Percentiles rank a stretch among this genome's conserved stretches.
phyloP scores from a whole-genome alignment of 1,140 invertebrate species.

The Meloidogyne floridensis region DNA sequence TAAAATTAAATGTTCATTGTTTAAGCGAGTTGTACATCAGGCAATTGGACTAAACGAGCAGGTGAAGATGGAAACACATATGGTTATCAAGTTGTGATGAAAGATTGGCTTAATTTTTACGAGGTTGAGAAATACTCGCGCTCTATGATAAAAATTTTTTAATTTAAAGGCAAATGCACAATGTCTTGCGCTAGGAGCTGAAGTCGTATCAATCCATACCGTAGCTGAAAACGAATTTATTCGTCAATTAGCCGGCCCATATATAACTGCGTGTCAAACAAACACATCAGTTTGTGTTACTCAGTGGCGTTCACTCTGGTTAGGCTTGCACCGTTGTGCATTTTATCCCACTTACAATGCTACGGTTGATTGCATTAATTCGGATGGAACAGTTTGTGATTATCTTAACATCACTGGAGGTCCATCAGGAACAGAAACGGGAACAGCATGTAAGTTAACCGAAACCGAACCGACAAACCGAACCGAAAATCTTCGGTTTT shows the following conservation, averaged over 20 bases:
- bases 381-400: neutral
- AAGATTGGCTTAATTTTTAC: conserved; percentile 1
- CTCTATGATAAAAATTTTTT: neutral
- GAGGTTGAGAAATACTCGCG: neutral
- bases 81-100: neutral
- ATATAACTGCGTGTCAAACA: neutral
- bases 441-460: neutral
- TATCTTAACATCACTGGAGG: neutral
- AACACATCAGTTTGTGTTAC: neutral
- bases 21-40: neutral
- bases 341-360: neutral
- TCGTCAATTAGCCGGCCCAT: neutral
- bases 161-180: neutral
- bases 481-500: too few relatives aligned
- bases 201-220: neutral
- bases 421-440: neutral
- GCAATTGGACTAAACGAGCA: neutral
- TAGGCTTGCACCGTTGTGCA: neutral
- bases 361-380: neutral
- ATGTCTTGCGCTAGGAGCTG: neutral
- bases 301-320: neutral
- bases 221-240: neutral
- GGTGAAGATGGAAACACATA: neutral
- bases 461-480: too few relatives aligned
- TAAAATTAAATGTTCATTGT: neutral